A percentile compares a stretch with the other conserved stretches of the same genome.
Conservation (phyloP, 2,888 invertebrate genomes). For the Odontocolon sp. region DNA sequence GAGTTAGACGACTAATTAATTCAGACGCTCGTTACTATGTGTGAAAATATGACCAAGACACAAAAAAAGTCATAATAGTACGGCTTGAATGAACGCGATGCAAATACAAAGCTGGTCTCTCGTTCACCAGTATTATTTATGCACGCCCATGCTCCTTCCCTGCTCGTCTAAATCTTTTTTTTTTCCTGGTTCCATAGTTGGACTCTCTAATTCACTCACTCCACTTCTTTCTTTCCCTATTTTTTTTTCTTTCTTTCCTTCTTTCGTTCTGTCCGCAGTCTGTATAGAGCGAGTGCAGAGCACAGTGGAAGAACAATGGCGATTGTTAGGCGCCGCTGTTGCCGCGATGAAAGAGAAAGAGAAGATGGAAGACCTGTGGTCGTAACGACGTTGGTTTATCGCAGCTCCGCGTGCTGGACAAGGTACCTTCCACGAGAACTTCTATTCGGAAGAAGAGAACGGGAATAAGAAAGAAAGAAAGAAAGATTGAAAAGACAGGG, state of each 20-base stretch:
- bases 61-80: constrained; percentile 29
- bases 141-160: constrained; percentile 62
- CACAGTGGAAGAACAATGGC: constrained; percentile 64
- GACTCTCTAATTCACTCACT: constrained; percentile 46
- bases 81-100: not conserved
- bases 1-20: constrained; percentile 71
- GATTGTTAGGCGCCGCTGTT: constrained; percentile 63
- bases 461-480: constrained; percentile 32
- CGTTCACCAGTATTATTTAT: constrained; percentile 63
- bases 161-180: constrained; percentile 47
- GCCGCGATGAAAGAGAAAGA: constrained; percentile 36
- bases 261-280: not conserved
- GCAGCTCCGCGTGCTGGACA: constrained; percentile 56
- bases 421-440: constrained; percentile 55
- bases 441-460: constrained; percentile 33
- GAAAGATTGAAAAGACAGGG: not conserved
- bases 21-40: constrained; percentile 68
- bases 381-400: constrained; percentile 60
- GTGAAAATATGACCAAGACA: constrained; percentile 35
- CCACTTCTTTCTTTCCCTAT: constrained; percentile 25
- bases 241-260: not conserved
- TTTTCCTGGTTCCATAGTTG: constrained; percentile 5
- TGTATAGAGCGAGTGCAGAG: constrained; percentile 17
- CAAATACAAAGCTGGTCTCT: constrained; percentile 25
- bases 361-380: constrained; percentile 31